phyloP scores from a whole-genome alignment of 2,113 vertebrate genomes.

The Pteruthius melanotis region DNA sequence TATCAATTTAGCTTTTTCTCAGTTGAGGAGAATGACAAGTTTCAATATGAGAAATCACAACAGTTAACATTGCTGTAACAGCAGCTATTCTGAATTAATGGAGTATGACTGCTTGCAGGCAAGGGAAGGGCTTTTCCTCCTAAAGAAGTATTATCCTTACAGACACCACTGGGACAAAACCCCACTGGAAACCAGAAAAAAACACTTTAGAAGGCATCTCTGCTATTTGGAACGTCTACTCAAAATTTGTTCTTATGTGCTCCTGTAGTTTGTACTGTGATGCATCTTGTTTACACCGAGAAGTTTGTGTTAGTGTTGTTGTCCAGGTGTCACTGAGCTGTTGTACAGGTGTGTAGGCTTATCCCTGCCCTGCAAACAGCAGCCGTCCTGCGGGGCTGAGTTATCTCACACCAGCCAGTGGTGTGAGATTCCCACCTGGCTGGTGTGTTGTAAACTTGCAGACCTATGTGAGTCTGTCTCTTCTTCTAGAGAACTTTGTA shows the following conservation, averaged over 20 bases:
- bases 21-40: not conserved
- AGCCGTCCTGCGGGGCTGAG: accelerated
- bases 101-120: not conserved
- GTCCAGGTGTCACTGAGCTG: not conserved
- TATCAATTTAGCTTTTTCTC: not conserved
- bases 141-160: not conserved
- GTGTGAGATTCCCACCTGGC: not conserved
- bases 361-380: not conserved
- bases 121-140: not conserved
- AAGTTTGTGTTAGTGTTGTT: not conserved
- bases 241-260: not conserved
- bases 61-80: not conserved
- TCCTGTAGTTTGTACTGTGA: not conserved
- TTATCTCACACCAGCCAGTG: no score
- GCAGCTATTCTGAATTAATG: not conserved
- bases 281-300: not conserved
- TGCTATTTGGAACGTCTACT: not conserved
- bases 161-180: accelerated
- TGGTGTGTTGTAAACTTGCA: not conserved
- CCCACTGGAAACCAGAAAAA: accelerated
- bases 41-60: not conserved
- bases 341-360: not conserved
- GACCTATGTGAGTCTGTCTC: not conserved
- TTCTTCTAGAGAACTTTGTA: not conserved
- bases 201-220: accelerated